Conservation (phyloP, 2,797 vertebrate genomes). For the Parauchenoglanis ngamensis region DNA sequence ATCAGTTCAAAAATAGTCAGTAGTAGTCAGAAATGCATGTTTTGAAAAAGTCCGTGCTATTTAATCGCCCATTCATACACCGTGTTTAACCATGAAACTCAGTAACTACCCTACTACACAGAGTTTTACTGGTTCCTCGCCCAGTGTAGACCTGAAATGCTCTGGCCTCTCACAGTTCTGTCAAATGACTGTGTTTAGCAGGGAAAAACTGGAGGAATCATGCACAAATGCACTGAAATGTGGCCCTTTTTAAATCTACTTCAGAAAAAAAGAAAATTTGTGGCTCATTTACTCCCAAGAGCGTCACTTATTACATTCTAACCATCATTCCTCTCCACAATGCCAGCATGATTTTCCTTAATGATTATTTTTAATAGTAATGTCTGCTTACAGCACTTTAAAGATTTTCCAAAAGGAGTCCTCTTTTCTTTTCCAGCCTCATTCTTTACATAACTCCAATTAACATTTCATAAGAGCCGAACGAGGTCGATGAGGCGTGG, state of each 20-base stretch:
- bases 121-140: conserved; percentile 26
- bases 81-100: background rate
- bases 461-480: conserved; percentile 13
- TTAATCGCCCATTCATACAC: background rate
- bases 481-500: background rate
- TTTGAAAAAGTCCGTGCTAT: background rate
- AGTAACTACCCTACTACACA: background rate
- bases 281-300: background rate
- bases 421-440: conserved; percentile 37
- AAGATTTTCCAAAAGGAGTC: background rate
- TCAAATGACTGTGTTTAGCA: conserved; percentile 8
- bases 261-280: background rate
- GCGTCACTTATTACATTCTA: conserved; percentile 10
- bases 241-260: conserved; percentile 1
- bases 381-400: conserved; percentile 2
- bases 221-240: background rate
- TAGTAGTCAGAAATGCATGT: background rate
- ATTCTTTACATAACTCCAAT: conserved; percentile 37
- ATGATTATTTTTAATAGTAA: conserved; percentile 8
- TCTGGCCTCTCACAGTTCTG: conserved; percentile 16
- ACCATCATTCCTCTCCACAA: background rate
- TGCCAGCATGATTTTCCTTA: background rate
- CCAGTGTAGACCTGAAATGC: conserved; percentile 19
- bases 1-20: background rate
- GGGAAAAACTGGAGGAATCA: background rate